These are phyloP conservation scores for human (Homo sapiens) DNA, from an alignment of 2,113 vertebrate species.

Conservation along the genomic window GRCh38 chr1:210802001-210802500, in stretches of 20 bases:
- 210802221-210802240: neutral
- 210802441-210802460: neutral
- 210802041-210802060: neutral
- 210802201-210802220: neutral
- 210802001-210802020: neutral
- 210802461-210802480: neutral
- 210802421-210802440: neutral
- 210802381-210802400: neutral
- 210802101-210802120: rapidly evolving
- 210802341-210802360: neutral
- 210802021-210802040: neutral
- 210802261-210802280: neutral
- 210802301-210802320: neutral
- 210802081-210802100: rapidly evolving
- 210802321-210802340: neutral
- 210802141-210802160: neutral
- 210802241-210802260: neutral
- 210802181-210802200: rapidly evolving
- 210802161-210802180: neutral
- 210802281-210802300: neutral
- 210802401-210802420: neutral
- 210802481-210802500: neutral
- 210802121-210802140: neutral
- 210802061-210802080: neutral
- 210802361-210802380: neutral